A percentile compares a stretch with the other conserved stretches of the same genome.
These are phyloP conservation scores for Pristionchus fissidentatus DNA, from an alignment of 2,888 invertebrate genomes.

Conservation along the genomic window DNA sequence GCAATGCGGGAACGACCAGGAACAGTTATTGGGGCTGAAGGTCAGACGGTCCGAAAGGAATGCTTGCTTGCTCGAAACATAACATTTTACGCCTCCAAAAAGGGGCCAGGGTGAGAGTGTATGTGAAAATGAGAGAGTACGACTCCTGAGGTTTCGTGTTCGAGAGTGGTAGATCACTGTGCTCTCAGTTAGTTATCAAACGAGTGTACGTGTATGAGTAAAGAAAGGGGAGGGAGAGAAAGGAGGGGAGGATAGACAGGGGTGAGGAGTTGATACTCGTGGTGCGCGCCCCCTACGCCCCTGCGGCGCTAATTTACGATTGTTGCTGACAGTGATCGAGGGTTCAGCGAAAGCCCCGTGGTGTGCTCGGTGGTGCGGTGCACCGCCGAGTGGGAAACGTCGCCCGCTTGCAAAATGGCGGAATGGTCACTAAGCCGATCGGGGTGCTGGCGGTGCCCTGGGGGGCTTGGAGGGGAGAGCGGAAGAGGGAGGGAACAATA, in stretches of 20 bases:
- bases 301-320: constrained; percentile 33
- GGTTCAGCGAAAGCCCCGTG: not conserved
- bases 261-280: constrained; percentile 9
- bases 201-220: not conserved
- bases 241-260: not conserved
- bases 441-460: not conserved
- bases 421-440: constrained; percentile 15
- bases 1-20: constrained; percentile 25
- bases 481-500: constrained; percentile 2
- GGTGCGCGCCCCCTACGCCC: not conserved
- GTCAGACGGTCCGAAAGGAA: not conserved
- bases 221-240: not conserved
- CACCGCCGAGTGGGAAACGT: not conserved
- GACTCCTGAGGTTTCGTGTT: not conserved
- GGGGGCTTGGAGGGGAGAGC: constrained; percentile 25
- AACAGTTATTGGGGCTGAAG: constrained; percentile 25
- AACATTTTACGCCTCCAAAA: not conserved
- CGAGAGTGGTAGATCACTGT: not conserved
- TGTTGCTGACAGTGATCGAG: not conserved
- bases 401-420: not conserved
- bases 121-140: not conserved
- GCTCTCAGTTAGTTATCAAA: not conserved
- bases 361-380: not conserved
- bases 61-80: no score
- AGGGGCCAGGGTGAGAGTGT: not conserved